Evolutionary conservation across 1,140 invertebrate genomes (phyloP).

Genomic region (Magallana angulata): DNA sequence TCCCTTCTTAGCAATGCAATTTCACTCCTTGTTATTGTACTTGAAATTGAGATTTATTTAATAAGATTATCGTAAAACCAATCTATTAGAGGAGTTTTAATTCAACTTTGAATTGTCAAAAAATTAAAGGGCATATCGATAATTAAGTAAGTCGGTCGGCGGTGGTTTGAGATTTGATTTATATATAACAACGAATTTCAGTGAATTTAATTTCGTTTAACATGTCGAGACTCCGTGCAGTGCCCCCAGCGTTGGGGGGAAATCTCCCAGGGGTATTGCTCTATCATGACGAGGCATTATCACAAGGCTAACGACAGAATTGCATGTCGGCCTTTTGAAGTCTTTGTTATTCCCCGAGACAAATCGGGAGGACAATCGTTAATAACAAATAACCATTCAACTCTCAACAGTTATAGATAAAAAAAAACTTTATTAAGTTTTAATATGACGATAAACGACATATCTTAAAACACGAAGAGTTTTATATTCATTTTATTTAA

Average conservation of each 20-base stretch:
- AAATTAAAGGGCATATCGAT: constrained; percentile 21
- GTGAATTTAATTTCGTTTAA: constrained; percentile 4
- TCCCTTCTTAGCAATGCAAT: neutral
- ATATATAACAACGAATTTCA: neutral
- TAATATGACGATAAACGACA: neutral
- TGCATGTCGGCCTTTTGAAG: neutral
- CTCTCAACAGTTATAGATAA: neutral
- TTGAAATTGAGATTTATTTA: constrained; percentile 32
- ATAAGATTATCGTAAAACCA: constrained; percentile 26
- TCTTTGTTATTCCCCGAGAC: neutral
- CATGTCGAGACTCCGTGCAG: neutral
- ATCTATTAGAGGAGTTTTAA: neutral
- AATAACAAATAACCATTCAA: no score
- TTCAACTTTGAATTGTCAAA: constrained; percentile 11
- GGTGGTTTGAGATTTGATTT: neutral
- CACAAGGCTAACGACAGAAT: neutral
- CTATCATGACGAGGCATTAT: neutral
- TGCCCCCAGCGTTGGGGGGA: neutral
- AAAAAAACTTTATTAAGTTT: neutral
- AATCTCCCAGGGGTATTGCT: neutral
- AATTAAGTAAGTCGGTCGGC: constrained; percentile 26
- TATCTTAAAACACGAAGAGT: neutral
- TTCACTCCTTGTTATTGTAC: neutral
- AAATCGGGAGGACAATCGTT: neutral
- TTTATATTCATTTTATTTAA: neutral